Evolutionary conservation across 1,140 invertebrate species (phyloP).

Genomic region (Helicoverpa armigera): DNA sequence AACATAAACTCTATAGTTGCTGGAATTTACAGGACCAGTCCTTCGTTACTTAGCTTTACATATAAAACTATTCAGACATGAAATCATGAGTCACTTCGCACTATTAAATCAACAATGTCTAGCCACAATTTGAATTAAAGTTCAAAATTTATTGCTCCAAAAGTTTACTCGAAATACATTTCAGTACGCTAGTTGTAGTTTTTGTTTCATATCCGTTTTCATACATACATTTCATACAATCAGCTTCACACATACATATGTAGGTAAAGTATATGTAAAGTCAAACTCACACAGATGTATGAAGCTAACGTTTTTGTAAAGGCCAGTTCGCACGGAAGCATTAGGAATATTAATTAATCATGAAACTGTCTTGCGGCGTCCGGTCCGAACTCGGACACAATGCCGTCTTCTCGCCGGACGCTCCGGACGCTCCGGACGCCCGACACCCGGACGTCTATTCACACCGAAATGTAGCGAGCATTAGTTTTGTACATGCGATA

Average conservation of each 20-base stretch:
- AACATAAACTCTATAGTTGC: no score
- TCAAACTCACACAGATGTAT: neutral
- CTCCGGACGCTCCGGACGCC: conserved; percentile 23
- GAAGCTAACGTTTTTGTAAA: neutral
- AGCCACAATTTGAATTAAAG: no score
- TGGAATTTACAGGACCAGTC: no score
- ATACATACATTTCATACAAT: neutral
- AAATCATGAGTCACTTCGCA: no score
- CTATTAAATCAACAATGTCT: no score
- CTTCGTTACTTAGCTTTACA: no score
- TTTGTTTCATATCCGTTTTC: conserved; percentile 2
- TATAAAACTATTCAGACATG: no score
- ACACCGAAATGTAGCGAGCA: conserved; percentile 37
- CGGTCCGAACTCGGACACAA: conserved; percentile 40
- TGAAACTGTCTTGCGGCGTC: conserved; percentile 40
- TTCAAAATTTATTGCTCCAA: neutral
- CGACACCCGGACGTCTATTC: conserved; percentile 43
- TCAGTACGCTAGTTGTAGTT: neutral
- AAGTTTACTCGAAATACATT: neutral
- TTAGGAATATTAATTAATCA: conserved; percentile 50
- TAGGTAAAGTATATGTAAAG: neutral
- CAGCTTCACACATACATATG: neutral
- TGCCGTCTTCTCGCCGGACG: conserved; percentile 18
- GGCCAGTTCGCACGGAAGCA: conserved; percentile 26
- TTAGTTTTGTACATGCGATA: conserved; percentile 30